Evolutionary conservation across 2,797 vertebrate genomes (phyloP), one percentile per base, ranked within the genome.

Genomic region (Pygocentrus nattereri): DNA sequence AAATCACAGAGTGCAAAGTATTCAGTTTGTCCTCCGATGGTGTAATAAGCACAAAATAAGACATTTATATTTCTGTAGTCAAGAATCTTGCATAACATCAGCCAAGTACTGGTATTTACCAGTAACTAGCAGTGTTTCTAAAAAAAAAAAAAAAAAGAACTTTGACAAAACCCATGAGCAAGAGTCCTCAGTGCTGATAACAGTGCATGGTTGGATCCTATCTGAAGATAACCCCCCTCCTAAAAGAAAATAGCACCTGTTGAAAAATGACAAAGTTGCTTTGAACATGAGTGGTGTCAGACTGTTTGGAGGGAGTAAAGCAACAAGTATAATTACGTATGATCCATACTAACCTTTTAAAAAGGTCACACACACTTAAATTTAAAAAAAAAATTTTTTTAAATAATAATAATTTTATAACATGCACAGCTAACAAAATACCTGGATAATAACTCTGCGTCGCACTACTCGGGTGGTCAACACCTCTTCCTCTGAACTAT

Each of bases 361-460:
- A n/a, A n/a, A n/a, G n/a, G n/a, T n/a, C n/a, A n/a, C n/a, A n/a
- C n/a, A n/a, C n/a, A n/a, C n/a, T n/a, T n/a, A 19, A 54, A n/a
- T 21, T n/a, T n/a, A n/a, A n/a, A n/a, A n/a, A n/a, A n/a, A n/a
- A n/a, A n/a, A n/a, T n/a, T n/a, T n/a, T n/a, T 21, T 23, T 25
- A 56, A 13, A 59, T 61, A 61, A 41, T 21, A 58, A 41, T 4
- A 41, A 21, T 65, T 47, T 25, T 69, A 80, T 81, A 75, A 31
- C 78, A 74, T 76, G 77, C 72, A 78, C 59, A 30, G 41, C 81
- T 50, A 64, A 34, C 83, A 87, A 88, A 90, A 90, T 98, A 99
- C 98, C 98, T 99, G 97, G 83, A 99, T 99, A 85, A 99, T 97
- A 86, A 99, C 96, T 90, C 97, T 96, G 71, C 98, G 97, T 78